These are phyloP conservation scores for Sesamia inferens DNA, from an alignment of 2,888 invertebrate species.

Conservation along the genomic window DNA sequence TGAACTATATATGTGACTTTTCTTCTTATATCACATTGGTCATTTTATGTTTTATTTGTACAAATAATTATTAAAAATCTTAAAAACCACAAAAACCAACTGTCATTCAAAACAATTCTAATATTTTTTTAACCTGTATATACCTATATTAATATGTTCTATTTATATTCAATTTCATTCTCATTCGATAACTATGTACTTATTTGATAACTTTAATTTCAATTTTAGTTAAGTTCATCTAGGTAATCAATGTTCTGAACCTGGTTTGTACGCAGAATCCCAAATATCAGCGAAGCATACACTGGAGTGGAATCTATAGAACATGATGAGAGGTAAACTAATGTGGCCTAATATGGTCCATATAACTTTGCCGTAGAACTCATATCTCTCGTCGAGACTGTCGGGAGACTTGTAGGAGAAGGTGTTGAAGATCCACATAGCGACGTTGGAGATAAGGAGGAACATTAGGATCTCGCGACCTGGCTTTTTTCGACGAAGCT, in stretches of 20 bases:
- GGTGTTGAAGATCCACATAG: conserved; percentile 94
- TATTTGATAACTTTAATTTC: not conserved
- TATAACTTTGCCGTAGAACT: conserved; percentile 92
- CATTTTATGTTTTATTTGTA: not conserved
- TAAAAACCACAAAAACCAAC: too few species aligned
- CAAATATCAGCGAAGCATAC: conserved; percentile 95
- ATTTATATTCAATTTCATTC: not conserved
- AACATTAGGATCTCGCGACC: conserved; percentile 94
- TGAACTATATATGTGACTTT: not conserved
- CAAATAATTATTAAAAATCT: not conserved
- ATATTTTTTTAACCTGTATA: not conserved
- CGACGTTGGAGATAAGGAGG: conserved; percentile 93
- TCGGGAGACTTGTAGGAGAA: conserved; percentile 90
- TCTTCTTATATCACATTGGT: not conserved
- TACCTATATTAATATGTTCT: not conserved
- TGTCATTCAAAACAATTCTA: not conserved
- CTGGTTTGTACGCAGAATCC: conserved; percentile 93
- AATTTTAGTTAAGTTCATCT: not conserved
- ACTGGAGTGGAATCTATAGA: conserved; percentile 94
- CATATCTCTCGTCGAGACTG: conserved; percentile 89
- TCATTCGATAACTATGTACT: conserved; percentile 4
- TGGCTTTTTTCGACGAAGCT: conserved; percentile 92
- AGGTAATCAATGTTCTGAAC: conserved; percentile 78
- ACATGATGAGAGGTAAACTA: conserved; percentile 93
- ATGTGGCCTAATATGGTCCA: conserved; percentile 94